These are phyloP conservation scores for Erannis defoliaria DNA, from an alignment of 2,888 invertebrate species.

Conservation along the genomic window DNA sequence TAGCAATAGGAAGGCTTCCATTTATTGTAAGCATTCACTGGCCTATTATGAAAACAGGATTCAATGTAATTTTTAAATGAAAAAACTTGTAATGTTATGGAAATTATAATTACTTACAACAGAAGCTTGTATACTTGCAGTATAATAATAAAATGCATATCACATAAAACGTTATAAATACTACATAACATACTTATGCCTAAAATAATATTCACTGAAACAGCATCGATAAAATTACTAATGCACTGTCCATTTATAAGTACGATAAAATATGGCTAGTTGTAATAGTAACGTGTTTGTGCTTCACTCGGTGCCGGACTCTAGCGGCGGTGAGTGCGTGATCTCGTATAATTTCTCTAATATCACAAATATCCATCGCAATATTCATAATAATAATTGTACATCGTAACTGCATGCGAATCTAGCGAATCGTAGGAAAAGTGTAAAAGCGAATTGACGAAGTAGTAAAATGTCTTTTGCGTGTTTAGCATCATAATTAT, in stretches of 20 bases:
- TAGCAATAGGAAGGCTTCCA: too few species aligned
- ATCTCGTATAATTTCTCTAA: conserved; percentile 66
- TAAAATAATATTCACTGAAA: conserved; percentile 79
- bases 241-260: conserved; percentile 61
- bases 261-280: conserved; percentile 82
- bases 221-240: conserved; percentile 68
- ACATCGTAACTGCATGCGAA: conserved; percentile 32
- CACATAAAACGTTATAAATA: conserved; percentile 85
- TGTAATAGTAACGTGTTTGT: conserved; percentile 75
- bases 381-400: conserved; percentile 55
- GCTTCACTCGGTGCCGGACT: conserved; percentile 57
- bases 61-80: conserved; percentile 20
- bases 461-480: conserved; percentile 37
- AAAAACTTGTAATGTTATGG: conserved; percentile 48
- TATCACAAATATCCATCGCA: conserved; percentile 82
- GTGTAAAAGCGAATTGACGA: conserved; percentile 41
- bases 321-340: conserved; percentile 47
- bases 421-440: conserved; percentile 34
- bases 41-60: neutral
- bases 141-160: conserved; percentile 86
- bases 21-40: neutral
- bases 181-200: conserved; percentile 84
- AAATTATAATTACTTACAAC: conserved; percentile 83
- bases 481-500: conserved; percentile 35
- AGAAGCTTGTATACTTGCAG: conserved; percentile 86